Evolutionary conservation across 2,113 vertebrate genomes (phyloP).

Genomic region (Leptobrachium leishanense): DNA sequence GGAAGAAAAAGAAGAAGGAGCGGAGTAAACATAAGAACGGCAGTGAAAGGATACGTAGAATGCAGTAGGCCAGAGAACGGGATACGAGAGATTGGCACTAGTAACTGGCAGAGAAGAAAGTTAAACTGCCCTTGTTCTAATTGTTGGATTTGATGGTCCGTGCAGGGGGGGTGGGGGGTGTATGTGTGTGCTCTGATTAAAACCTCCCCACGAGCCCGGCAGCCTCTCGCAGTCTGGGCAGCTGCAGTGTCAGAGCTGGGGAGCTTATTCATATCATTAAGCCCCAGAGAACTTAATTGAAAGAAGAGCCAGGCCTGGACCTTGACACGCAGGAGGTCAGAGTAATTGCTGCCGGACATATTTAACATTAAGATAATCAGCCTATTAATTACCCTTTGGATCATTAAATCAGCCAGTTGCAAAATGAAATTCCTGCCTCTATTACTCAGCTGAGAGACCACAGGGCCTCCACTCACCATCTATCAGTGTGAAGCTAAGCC

Average conservation of each 20-base stretch:
- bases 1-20: background rate
- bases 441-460: conserved; percentile 99
- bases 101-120: conserved; percentile 63
- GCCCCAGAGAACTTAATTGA: conserved; percentile 95
- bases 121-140: conserved; percentile 77
- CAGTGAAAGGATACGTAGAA: background rate
- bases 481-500: conserved; percentile 86
- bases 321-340: conserved; percentile 99
- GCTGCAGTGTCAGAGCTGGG: conserved; percentile 80
- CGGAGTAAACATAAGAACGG: background rate
- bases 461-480: conserved; percentile 90
- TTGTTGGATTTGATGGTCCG: conserved; percentile 71
- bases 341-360: conserved; percentile 99
- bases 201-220: conserved; percentile 74
- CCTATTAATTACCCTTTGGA: conserved; percentile 99
- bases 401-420: conserved; percentile 99
- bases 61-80: conserved; percentile 2
- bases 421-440: conserved; percentile 99
- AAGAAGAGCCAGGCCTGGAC: conserved; percentile 90
- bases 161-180: conserved; percentile 67
- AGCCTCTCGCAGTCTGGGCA: conserved; percentile 76
- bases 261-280: conserved; percentile 88
- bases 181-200: conserved; percentile 77
- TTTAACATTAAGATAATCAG: conserved; percentile 99
- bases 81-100: conserved; percentile 50